A percentile compares a stretch with the other conserved stretches of the same genome.
phyloP scores from a whole-genome alignment of 2,113 vertebrate species.

The Balaenoptera acutorostrata region DNA sequence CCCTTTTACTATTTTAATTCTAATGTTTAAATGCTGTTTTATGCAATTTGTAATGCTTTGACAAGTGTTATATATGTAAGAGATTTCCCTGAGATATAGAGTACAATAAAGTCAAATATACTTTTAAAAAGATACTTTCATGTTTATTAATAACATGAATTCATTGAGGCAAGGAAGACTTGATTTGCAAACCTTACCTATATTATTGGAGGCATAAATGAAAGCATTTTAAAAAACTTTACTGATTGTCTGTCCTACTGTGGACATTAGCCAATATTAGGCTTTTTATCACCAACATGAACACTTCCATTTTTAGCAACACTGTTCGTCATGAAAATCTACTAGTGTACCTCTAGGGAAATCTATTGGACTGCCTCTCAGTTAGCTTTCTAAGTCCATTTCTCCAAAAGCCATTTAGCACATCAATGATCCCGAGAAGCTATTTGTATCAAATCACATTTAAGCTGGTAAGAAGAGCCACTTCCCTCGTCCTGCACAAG shows the following conservation, averaged over 20 bases:
- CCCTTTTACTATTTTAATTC: background rate
- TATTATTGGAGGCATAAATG: background rate
- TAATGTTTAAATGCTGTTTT: background rate
- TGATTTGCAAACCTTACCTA: background rate
- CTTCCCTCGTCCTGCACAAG: background rate
- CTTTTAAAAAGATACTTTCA: background rate
- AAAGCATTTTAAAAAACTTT: background rate
- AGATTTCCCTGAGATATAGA: background rate
- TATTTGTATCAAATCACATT: background rate
- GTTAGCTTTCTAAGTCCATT: slow-evolving; percentile 33
- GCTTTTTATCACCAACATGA: background rate
- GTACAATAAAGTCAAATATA: background rate
- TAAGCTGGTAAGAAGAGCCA: background rate
- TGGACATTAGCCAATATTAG: background rate
- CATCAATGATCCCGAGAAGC: background rate
- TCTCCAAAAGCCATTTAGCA: slow-evolving; percentile 53
- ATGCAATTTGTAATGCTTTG: background rate
- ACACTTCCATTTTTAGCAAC: slow-evolving; percentile 28
- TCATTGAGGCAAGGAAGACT: background rate
- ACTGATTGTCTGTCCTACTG: background rate
- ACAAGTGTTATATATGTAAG: background rate
- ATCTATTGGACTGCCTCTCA: slow-evolving; percentile 37
- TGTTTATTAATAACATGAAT: background rate
- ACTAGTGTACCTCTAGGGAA: slow-evolving; percentile 23
- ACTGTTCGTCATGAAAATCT: background rate